These are phyloP conservation scores for Euwallacea fornicatus DNA, from an alignment of 1,140 invertebrate genomes.

Conservation along the genomic window DNA sequence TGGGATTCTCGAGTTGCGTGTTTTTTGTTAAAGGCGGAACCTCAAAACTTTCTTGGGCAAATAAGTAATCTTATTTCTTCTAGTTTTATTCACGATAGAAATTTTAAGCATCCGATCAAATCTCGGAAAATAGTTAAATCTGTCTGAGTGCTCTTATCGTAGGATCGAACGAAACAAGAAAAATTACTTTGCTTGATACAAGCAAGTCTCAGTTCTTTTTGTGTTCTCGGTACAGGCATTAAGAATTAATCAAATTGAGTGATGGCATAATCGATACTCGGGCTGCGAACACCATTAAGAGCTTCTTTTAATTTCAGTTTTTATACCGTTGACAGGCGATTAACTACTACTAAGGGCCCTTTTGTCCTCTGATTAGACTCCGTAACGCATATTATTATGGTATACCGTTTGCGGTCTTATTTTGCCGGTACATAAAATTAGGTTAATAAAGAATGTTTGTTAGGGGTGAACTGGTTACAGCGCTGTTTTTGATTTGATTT, in stretches of 20 bases:
- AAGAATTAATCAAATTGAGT: slow-evolving; percentile 37
- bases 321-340: slow-evolving; percentile 11
- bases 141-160: slow-evolving; percentile 16
- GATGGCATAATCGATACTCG: slow-evolving; percentile 28
- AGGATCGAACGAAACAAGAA: slow-evolving; percentile 25
- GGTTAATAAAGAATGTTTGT: too few species aligned
- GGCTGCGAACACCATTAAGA: slow-evolving; percentile 11
- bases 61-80: not conserved
- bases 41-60: not conserved
- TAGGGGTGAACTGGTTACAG: too few species aligned
- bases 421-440: too few species aligned
- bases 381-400: too few species aligned
- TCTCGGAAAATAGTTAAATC: slow-evolving; percentile 14
- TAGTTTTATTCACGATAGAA: not conserved
- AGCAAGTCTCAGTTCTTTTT: slow-evolving; percentile 33
- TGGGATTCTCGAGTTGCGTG: not conserved
- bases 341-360: slow-evolving; percentile 10
- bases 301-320: slow-evolving; percentile 25
- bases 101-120: slow-evolving; percentile 9
- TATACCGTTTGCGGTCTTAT: too few species aligned
- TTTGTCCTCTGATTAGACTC: not conserved
- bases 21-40: not conserved
- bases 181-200: slow-evolving; percentile 36
- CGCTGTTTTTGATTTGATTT: too few species aligned
- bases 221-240: slow-evolving; percentile 31